Conservation (phyloP, 2,113 vertebrate species). For the Synchiropus splendidus region DNA sequence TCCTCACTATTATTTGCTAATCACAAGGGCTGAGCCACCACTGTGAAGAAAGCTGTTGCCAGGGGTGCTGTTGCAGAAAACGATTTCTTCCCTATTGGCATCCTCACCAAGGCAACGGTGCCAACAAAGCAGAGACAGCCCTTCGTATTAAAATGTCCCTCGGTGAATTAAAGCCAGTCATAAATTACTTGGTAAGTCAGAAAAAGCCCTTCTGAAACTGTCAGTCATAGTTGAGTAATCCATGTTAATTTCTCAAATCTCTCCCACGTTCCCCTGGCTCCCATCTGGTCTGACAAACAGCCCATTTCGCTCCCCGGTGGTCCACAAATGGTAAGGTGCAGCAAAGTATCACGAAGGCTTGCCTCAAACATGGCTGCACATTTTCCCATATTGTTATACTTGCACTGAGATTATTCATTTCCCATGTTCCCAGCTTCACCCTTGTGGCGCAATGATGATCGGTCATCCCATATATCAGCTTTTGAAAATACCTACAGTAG, state of each 20-base stretch:
- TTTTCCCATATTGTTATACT: not conserved
- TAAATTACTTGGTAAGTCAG: conserved; percentile 57
- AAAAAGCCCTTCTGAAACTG: conserved; percentile 59
- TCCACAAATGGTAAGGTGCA: conserved; percentile 38
- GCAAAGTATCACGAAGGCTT: conserved; percentile 39
- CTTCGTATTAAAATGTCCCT: conserved; percentile 51
- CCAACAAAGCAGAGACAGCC: conserved; percentile 51
- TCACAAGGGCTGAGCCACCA: conserved; percentile 3
- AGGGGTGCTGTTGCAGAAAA: conserved; percentile 29
- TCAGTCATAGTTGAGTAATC: conserved; percentile 62
- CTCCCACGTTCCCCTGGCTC: conserved; percentile 55
- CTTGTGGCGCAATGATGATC: no score
- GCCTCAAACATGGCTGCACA: conserved; percentile 16
- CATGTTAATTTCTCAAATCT: conserved; percentile 58
- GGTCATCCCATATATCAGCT: no score
- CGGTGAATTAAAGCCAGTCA: conserved; percentile 53
- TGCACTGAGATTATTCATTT: no score
- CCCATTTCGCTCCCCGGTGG: conserved; percentile 33
- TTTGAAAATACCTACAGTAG: no score
- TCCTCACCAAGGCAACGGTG: conserved; percentile 36
- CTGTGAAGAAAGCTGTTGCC: conserved; percentile 10
- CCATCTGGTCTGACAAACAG: conserved; percentile 45
- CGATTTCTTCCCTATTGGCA: conserved; percentile 37
- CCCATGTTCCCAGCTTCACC: no score
- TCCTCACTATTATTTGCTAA: no score